Percentiles rank a stretch among this genome's conserved stretches.
These are phyloP conservation scores for Asbolus verrucosus DNA, from an alignment of 1,140 invertebrate genomes.

Conservation along the genomic window DNA sequence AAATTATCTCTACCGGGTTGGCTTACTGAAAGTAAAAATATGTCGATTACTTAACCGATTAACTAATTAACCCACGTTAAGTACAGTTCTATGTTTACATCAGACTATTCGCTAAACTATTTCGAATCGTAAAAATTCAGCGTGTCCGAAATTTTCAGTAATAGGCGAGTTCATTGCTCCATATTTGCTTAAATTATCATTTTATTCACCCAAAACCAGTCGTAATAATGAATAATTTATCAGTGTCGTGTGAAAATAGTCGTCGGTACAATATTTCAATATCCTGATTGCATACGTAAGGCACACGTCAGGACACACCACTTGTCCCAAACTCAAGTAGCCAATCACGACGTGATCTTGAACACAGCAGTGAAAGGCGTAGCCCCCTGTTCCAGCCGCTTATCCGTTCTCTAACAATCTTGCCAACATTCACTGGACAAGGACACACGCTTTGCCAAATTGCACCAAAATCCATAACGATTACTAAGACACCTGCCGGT, in stretches of 20 bases:
- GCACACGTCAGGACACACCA: constrained; percentile 35
- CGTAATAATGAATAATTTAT: constrained; percentile 23
- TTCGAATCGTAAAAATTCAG: background rate
- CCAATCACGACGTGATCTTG: constrained; percentile 34
- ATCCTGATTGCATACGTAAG: constrained; percentile 34
- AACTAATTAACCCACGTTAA: constrained; percentile 3
- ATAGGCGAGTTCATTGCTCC: constrained; percentile 25
- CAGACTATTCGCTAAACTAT: too few species aligned
- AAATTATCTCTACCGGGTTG: background rate
- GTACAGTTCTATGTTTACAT: background rate
- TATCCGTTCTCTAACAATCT: constrained; percentile 41
- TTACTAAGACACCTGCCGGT: constrained; percentile 27
- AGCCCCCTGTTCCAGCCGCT: constrained; percentile 22
- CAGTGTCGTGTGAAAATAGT: constrained; percentile 10
- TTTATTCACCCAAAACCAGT: constrained; percentile 28
- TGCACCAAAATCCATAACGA: constrained; percentile 7
- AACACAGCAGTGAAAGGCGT: constrained; percentile 26
- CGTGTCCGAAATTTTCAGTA: constrained; percentile 23
- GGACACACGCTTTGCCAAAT: constrained; percentile 43
- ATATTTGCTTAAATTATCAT: constrained; percentile 30
- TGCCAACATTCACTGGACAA: constrained; percentile 47
- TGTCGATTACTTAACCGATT: constrained; percentile 3
- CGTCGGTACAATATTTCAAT: constrained; percentile 17
- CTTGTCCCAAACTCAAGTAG: constrained; percentile 18
- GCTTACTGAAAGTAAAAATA: constrained; percentile 1